Percentiles rank a stretch among this genome's conserved stretches.
phyloP scores from a whole-genome alignment of 1,140 invertebrate genomes.

The Paralvinella palmiformis region DNA sequence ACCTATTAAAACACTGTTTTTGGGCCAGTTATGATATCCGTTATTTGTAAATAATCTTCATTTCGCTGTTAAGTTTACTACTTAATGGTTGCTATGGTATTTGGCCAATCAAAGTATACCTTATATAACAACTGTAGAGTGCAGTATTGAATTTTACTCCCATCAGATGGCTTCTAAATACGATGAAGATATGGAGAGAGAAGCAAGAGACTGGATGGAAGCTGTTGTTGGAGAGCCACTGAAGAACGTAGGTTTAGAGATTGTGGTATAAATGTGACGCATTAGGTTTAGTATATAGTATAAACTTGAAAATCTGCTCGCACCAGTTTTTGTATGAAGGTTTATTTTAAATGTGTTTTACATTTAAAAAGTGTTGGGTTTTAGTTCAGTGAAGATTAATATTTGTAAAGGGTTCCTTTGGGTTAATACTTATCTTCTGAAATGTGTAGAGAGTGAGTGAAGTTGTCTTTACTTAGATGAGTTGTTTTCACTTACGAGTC shows the following conservation, averaged over 20 bases:
- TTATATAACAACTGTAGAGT: not conserved
- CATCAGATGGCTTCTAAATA: conserved; percentile 36
- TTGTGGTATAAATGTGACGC: not conserved
- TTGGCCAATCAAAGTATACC: not conserved
- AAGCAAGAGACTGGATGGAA: conserved; percentile 33
- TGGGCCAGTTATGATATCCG: not conserved
- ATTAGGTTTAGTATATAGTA: too few relatives aligned
- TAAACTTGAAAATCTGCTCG: too few relatives aligned
- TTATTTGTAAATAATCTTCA: not conserved
- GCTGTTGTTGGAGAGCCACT: conserved; percentile 19
- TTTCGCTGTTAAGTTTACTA: not conserved
- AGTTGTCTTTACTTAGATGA: too few relatives aligned
- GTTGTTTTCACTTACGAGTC: too few relatives aligned
- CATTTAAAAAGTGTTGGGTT: too few relatives aligned
- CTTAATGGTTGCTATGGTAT: not conserved
- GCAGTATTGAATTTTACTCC: not conserved
- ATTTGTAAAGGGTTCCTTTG: too few relatives aligned
- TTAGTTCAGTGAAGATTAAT: too few relatives aligned
- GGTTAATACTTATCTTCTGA: too few relatives aligned
- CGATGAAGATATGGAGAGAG: conserved; percentile 28
- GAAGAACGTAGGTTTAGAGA: not conserved
- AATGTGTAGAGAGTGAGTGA: too few relatives aligned
- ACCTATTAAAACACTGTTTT: not conserved
- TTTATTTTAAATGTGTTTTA: too few relatives aligned
- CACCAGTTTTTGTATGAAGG: too few relatives aligned